Percentiles rank a stretch among this genome's conserved stretches.
phyloP scores from a whole-genome alignment of 1,140 invertebrate species.

The Phocides pigmalion region DNA sequence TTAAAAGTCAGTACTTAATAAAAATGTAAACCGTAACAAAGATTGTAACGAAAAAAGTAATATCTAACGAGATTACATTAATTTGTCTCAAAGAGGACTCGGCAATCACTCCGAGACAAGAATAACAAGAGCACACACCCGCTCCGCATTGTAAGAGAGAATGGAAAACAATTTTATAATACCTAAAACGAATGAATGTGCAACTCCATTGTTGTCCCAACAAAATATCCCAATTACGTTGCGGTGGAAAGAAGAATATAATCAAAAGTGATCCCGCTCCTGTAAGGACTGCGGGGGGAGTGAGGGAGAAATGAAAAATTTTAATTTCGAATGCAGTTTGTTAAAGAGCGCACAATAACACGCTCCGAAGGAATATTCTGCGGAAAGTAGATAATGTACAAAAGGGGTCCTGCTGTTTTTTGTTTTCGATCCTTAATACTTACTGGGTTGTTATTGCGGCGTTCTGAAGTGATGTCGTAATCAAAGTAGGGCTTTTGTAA shows the following conservation, averaged over 20 bases:
- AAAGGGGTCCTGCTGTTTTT: conserved; percentile 61
- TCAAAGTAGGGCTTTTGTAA: conserved; percentile 12
- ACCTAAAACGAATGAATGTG: conserved; percentile 77
- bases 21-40: neutral
- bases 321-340: conserved; percentile 83
- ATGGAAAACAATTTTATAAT: conserved; percentile 68
- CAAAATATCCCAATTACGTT: conserved; percentile 80
- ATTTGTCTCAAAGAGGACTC: conserved; percentile 26
- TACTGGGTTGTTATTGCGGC: conserved; percentile 33
- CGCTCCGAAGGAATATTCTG: conserved; percentile 61
- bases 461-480: conserved; percentile 27
- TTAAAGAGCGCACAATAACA: conserved; percentile 78
- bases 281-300: conserved; percentile 56
- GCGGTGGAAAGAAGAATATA: conserved; percentile 74
- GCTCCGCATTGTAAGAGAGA: conserved; percentile 47
- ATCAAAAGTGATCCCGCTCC: conserved; percentile 78
- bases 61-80: conserved; percentile 25
- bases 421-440: conserved; percentile 59
- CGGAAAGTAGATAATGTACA: conserved; percentile 73
- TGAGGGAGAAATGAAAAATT: conserved; percentile 69
- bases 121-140: conserved; percentile 38
- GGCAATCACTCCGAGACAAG: conserved; percentile 44
- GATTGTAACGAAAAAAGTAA: neutral
- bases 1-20: too few relatives aligned
- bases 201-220: conserved; percentile 70